Conservation (phyloP, 1,140 invertebrate genomes). For the Drosophila tani region DNA sequence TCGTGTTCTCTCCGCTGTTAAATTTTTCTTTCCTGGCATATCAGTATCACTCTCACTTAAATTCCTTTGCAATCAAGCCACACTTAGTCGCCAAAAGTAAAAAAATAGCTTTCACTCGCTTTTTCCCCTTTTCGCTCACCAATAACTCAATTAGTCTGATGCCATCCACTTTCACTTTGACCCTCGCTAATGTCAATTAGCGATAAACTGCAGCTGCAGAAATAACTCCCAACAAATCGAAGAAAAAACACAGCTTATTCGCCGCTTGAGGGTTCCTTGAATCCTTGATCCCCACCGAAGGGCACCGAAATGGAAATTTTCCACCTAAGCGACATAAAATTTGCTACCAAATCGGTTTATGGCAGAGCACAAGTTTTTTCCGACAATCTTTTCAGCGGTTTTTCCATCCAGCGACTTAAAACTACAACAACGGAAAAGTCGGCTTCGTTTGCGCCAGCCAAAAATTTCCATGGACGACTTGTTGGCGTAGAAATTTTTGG, state of each 20-base stretch:
- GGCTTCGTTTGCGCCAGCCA: constrained; percentile 25
- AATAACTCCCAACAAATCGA: constrained; percentile 5
- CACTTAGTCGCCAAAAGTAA: not conserved
- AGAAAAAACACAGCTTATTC: constrained; percentile 4
- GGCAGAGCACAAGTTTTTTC: constrained; percentile 23
- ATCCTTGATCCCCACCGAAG: constrained; percentile 20
- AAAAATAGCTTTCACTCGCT: constrained; percentile 24
- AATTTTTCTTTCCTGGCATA: no score
- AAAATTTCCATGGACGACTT: constrained; percentile 36
- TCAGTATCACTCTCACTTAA: not conserved
- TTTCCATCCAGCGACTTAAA: constrained; percentile 38
- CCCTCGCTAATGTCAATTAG: constrained; percentile 42
- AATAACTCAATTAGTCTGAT: constrained; percentile 59
- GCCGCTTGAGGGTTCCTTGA: constrained; percentile 4
- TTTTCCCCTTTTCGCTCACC: constrained; percentile 3
- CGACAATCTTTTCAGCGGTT: constrained; percentile 10
- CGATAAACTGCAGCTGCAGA: constrained; percentile 28
- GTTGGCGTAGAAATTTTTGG: constrained; percentile 41
- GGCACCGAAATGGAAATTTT: constrained; percentile 44
- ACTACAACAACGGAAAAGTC: constrained; percentile 32
- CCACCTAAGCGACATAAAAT: constrained; percentile 52
- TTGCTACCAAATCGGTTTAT: constrained; percentile 60
- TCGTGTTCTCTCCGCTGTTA: no score
- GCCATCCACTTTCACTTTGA: constrained; percentile 17
- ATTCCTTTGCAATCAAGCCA: no score